These are phyloP conservation scores for Cactoblastis cactorum DNA, from an alignment of 2,888 invertebrate genomes.

Conservation along the genomic window DNA sequence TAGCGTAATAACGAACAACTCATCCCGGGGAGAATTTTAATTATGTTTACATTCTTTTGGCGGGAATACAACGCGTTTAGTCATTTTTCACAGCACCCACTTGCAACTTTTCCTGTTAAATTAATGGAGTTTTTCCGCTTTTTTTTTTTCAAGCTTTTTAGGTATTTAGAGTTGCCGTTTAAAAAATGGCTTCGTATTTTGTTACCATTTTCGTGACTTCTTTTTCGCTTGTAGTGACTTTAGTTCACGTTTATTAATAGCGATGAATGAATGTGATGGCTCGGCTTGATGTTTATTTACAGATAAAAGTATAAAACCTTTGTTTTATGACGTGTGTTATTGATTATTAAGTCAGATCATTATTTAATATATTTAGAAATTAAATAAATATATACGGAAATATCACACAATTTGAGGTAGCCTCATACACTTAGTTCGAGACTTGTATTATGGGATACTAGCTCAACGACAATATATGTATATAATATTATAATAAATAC, in stretches of 20 bases:
- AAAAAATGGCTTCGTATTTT: neutral
- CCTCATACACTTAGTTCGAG: too few relatives aligned
- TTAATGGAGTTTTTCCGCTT: slow-evolving; percentile 16
- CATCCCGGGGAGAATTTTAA: slow-evolving; percentile 20
- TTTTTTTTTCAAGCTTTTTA: slow-evolving; percentile 16
- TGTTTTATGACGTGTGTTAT: too few relatives aligned
- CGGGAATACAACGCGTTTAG: slow-evolving; percentile 12
- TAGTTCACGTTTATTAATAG: neutral
- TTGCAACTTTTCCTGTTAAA: slow-evolving; percentile 12
- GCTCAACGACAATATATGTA: too few relatives aligned
- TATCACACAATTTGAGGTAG: too few relatives aligned
- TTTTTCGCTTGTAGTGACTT: neutral
- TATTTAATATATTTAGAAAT: too few relatives aligned
- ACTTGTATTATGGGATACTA: too few relatives aligned
- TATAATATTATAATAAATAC: too few relatives aligned
- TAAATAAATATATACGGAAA: too few relatives aligned
- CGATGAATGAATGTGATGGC: too few relatives aligned
- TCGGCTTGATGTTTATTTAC: too few relatives aligned
- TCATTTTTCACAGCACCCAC: slow-evolving; percentile 19
- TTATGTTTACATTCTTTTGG: slow-evolving; percentile 21
- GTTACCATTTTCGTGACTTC: neutral
- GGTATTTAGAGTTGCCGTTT: neutral
- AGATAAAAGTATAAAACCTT: too few relatives aligned
- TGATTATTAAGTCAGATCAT: too few relatives aligned
- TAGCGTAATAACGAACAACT: slow-evolving; percentile 14